Conservation (phyloP, 2,888 invertebrate species). For the Andrena flavipes region DNA sequence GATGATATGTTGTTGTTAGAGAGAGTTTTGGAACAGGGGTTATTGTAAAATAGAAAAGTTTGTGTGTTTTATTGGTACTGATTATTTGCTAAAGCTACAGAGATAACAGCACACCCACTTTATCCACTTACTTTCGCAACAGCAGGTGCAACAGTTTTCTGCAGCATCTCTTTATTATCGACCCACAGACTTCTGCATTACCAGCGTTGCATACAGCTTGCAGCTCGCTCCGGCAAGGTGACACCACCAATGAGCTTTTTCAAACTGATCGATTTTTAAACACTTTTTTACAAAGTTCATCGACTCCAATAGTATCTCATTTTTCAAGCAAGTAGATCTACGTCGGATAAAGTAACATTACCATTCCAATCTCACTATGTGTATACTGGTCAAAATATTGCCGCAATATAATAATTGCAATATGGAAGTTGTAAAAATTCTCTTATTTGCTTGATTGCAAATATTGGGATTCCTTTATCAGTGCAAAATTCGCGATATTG, state of each 20-base stretch:
- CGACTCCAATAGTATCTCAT: not conserved
- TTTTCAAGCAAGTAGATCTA: not conserved
- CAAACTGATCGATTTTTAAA: not conserved
- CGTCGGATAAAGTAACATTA: not conserved
- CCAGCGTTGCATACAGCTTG: constrained; percentile 46
- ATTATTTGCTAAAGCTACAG: not conserved
- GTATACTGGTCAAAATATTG: not conserved
- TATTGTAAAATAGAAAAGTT: not conserved
- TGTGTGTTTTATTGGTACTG: not conserved
- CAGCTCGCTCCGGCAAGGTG: constrained; percentile 66
- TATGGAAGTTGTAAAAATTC: too few species aligned
- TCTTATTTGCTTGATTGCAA: too few species aligned
- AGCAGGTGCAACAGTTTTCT: constrained; percentile 57
- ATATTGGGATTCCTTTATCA: not conserved
- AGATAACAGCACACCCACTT: constrained; percentile 23
- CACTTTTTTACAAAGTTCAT: not conserved
- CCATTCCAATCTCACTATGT: not conserved
- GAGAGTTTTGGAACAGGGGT: not conserved
- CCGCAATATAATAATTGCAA: not conserved
- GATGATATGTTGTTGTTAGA: not conserved
- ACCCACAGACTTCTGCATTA: constrained; percentile 53
- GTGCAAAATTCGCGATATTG: too few species aligned
- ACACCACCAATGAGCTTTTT: constrained; percentile 70
- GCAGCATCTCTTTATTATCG: constrained; percentile 28
- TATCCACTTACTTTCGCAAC: constrained; percentile 49